Evolutionary conservation across 1,140 invertebrate species (phyloP), one percentile per base, ranked within the genome.

Genomic region (Vanessa tameamea): DNA sequence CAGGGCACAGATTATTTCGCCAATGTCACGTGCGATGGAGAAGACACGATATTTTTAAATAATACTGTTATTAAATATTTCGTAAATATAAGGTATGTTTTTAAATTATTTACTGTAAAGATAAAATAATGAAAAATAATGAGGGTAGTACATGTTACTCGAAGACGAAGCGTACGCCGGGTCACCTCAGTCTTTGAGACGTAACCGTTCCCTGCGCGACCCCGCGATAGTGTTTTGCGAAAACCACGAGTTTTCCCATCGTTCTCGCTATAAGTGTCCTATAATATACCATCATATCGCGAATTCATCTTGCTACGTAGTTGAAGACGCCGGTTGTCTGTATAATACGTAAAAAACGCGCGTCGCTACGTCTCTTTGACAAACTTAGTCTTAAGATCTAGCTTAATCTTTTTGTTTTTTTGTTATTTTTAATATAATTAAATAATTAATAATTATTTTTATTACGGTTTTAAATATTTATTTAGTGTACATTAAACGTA

Each of bases 141-240:
- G 76, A 75, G 76, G 80, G 80, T 82, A 80, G 76, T 69, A 72
- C 2, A 47, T 69, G 43, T 26, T 37, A 8, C 12, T 50, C 20
- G n/a, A 57, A 63, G 3, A 8, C 6, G 47, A 11, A 66, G 51
- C 68, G 51, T 59, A 23, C 63, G 16, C 43, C 14, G 15, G 20
- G 68, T 67, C 16, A 9, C 50, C 61, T 64, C 82, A 88, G 87
- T 88, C 82, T 85, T 77, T 85, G 78, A 82, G 86, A 85, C 82
- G 83, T 78, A 57, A 76, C 73, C 77, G 79, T 82, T 70, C 79
- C 78, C 68, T 72, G 75, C 80, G 81, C 72, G 74, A 70, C 63
- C 69, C 64, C 81, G 79, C 80, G 78, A 75, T 77, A 64, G 64
- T 74, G 71, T 70, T 43, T 64, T 61, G 68, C 43, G 78, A 77